These are phyloP conservation scores for Aphelenchoides fujianensis DNA, from an alignment of 1,140 invertebrate genomes.

Conservation along the genomic window DNA sequence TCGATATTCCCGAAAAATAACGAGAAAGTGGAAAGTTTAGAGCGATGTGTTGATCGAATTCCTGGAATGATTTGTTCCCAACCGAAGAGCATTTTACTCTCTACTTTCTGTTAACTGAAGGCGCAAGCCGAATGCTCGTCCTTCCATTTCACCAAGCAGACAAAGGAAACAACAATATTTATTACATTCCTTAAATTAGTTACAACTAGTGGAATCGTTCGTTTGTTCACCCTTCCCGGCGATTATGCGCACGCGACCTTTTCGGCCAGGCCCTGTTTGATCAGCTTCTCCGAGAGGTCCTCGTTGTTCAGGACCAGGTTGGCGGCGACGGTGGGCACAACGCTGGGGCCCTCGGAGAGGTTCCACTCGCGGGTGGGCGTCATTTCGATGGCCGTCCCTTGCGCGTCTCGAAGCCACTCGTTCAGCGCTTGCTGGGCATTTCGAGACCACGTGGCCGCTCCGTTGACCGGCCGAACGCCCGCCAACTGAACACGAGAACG, in stretches of 20 bases:
- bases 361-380: not conserved
- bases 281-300: conserved; percentile 5
- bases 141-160: no score
- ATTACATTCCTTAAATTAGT: not conserved
- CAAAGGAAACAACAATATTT: not conserved
- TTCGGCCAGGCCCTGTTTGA: conserved; percentile 6
- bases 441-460: not conserved
- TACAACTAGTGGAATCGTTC: not conserved
- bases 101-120: no score
- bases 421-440: conserved; percentile 8
- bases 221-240: conserved; percentile 7
- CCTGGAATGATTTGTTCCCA: not conserved
- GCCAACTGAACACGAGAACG: not conserved
- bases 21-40: not conserved
- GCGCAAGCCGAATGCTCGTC: no score
- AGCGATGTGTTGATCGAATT: not conserved
- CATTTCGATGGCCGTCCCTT: conserved; percentile 20
- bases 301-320: not conserved
- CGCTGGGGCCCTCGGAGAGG: conserved; percentile 5
- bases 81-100: no score
- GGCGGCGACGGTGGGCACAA: not conserved
- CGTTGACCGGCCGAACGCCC: conserved; percentile 6
- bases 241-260: not conserved
- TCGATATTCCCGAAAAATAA: no score
- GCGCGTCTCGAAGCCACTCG: conserved; percentile 9